Evolutionary conservation across 2,888 invertebrate species (phyloP).

Genomic region (Drosophila dives): DNA sequence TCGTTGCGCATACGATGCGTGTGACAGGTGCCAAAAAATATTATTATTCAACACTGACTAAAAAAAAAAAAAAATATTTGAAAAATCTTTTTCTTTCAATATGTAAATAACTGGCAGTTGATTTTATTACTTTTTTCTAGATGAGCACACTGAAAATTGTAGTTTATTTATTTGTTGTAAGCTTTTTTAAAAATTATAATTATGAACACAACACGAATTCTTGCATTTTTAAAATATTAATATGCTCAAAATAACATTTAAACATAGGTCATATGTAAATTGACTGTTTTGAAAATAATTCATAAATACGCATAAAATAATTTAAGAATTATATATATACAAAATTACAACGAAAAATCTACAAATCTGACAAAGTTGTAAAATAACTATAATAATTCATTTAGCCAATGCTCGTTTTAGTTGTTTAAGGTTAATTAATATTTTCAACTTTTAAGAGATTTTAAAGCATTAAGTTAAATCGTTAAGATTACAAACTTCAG

Average conservation of each 20-base stretch:
- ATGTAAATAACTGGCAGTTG: not conserved
- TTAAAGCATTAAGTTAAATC: not conserved
- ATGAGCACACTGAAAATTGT: not conserved
- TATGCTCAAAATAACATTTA: not conserved
- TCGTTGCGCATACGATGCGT: conserved; percentile 58
- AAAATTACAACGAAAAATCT: not conserved
- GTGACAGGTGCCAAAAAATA: conserved; percentile 6
- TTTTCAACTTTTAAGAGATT: not conserved
- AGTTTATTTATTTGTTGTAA: not conserved
- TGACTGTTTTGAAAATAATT: not conserved
- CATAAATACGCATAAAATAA: not conserved
- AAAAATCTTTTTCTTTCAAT: not conserved
- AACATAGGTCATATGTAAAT: not conserved
- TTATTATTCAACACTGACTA: not conserved
- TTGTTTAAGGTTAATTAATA: not conserved
- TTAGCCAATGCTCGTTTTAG: not conserved
- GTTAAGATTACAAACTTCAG: not conserved
- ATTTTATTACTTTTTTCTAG: not conserved
- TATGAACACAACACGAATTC: no score
- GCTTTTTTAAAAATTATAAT: not conserved
- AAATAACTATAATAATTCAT: not conserved
- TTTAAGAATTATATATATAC: not conserved
- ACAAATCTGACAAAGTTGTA: not conserved
- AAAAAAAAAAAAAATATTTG: not conserved
- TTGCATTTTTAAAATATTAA: not conserved